phyloP scores from a whole-genome alignment of 1,140 invertebrate species.

The Triops longicaudatus region DNA sequence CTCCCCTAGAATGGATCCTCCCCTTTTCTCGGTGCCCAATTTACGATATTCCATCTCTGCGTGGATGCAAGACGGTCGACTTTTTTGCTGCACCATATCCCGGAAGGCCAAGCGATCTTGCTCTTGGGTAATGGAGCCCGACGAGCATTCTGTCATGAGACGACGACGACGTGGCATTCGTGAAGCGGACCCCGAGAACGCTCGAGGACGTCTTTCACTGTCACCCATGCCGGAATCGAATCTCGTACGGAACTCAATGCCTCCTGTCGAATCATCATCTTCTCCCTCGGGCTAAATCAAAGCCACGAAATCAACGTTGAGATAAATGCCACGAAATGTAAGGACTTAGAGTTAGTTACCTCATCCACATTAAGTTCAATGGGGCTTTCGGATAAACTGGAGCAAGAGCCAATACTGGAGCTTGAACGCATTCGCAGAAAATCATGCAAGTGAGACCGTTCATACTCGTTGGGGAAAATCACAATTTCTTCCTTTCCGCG shows the following conservation, averaged over 20 bases:
- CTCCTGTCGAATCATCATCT: conserved; percentile 35
- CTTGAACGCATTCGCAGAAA: conserved; percentile 35
- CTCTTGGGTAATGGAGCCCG: conserved; percentile 34
- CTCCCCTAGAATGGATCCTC: conserved; percentile 43
- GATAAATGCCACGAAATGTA: not conserved
- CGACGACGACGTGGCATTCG: not conserved
- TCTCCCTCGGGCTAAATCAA: conserved; percentile 17
- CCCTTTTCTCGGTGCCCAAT: conserved; percentile 33
- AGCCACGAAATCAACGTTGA: not conserved
- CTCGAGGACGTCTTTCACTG: conserved; percentile 29
- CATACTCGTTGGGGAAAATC: conserved; percentile 37
- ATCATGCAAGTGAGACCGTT: conserved; percentile 35
- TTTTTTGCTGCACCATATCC: conserved; percentile 34
- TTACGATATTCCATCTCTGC: conserved; percentile 41
- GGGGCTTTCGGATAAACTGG: conserved; percentile 23
- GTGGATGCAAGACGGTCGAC: conserved; percentile 43
- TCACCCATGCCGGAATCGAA: conserved; percentile 36
- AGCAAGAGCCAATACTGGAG: conserved; percentile 28
- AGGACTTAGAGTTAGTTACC: not conserved
- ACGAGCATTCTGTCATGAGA: conserved; percentile 14
- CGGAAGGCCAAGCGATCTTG: conserved; percentile 37
- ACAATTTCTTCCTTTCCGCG: conserved; percentile 42
- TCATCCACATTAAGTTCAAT: conserved; percentile 28
- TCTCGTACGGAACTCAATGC: conserved; percentile 31
- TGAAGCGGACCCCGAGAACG: conserved; percentile 26